Evolutionary conservation across 1,140 invertebrate genomes (phyloP).

Genomic region (Conopomorpha cramerella): DNA sequence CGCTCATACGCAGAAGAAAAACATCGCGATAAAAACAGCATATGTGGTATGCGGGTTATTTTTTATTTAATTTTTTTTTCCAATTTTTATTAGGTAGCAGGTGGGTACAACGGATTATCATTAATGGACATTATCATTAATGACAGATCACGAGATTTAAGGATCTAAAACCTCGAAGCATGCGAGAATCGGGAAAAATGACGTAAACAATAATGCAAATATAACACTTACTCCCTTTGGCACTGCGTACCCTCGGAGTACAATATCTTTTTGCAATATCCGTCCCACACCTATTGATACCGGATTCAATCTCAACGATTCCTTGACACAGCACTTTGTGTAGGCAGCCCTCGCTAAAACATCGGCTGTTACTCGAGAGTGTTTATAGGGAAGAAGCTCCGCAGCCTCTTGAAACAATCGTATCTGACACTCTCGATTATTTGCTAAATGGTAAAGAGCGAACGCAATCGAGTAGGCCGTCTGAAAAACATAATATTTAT

Average conservation of each 20-base stretch:
- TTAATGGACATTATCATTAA: too few species aligned
- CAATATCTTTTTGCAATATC: slow-evolving; percentile 73
- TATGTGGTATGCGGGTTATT: too few species aligned
- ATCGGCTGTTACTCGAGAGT: slow-evolving; percentile 62
- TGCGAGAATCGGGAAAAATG: too few species aligned
- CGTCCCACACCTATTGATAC: slow-evolving; percentile 82
- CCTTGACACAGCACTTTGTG: slow-evolving; percentile 81
- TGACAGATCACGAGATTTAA: too few species aligned
- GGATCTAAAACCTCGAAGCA: too few species aligned
- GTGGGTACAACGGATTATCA: too few species aligned
- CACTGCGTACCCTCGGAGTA: slow-evolving; percentile 81
- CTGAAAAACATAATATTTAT: slow-evolving; percentile 58
- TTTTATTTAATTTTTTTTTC: too few species aligned
- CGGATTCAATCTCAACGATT: slow-evolving; percentile 82
- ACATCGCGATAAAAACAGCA: too few species aligned
- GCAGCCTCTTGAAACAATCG: slow-evolving; percentile 71
- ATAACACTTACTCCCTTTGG: slow-evolving; percentile 76
- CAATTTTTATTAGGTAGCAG: too few species aligned
- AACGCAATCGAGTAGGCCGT: slow-evolving; percentile 82
- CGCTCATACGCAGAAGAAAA: too few species aligned
- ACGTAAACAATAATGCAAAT: too few species aligned
- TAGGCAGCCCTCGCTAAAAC: slow-evolving; percentile 70
- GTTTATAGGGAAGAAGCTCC: slow-evolving; percentile 55
- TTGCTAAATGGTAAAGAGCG: slow-evolving; percentile 79
- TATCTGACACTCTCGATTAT: slow-evolving; percentile 74